These are phyloP conservation scores for Drosophila elegans DNA, from an alignment of 1,140 invertebrate species.

Conservation along the genomic window DNA sequence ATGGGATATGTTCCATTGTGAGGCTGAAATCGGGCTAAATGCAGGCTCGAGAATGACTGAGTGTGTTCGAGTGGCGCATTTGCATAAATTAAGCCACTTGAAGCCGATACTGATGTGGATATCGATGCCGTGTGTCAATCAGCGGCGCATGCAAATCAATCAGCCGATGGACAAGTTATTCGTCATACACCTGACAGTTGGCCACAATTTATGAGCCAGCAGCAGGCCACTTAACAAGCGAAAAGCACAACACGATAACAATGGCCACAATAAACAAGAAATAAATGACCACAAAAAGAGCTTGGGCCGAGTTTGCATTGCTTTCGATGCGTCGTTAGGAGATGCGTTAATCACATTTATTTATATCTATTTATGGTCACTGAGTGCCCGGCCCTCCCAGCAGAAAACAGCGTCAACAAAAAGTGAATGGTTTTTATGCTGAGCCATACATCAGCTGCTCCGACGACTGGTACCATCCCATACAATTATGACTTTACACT, in stretches of 20 bases:
- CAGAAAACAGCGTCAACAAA: conserved; percentile 48
- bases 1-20: conserved; percentile 41
- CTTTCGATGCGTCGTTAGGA: conserved; percentile 50
- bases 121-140: conserved; percentile 57
- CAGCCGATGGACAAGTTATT: conserved; percentile 63
- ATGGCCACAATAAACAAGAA: conserved; percentile 23
- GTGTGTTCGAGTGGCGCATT: conserved; percentile 54
- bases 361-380: conserved; percentile 66
- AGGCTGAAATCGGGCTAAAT: conserved; percentile 50
- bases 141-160: conserved; percentile 65
- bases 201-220: conserved; percentile 67
- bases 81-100: conserved; percentile 80
- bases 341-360: conserved; percentile 76
- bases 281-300: conserved; percentile 29
- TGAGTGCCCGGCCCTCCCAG: conserved; percentile 47
- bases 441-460: conserved; percentile 57
- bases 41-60: conserved; percentile 30
- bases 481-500: conserved; percentile 70
- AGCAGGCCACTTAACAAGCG: conserved; percentile 56
- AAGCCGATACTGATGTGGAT: conserved; percentile 40
- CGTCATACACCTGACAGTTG: conserved; percentile 68
- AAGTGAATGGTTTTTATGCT: conserved; percentile 80
- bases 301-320: conserved; percentile 20
- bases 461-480: conserved; percentile 11
- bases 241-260: conserved; percentile 39